phyloP scores from a whole-genome alignment of 92 coral and sea anemone genomes.

The Parazoanthus swiftii region DNA sequence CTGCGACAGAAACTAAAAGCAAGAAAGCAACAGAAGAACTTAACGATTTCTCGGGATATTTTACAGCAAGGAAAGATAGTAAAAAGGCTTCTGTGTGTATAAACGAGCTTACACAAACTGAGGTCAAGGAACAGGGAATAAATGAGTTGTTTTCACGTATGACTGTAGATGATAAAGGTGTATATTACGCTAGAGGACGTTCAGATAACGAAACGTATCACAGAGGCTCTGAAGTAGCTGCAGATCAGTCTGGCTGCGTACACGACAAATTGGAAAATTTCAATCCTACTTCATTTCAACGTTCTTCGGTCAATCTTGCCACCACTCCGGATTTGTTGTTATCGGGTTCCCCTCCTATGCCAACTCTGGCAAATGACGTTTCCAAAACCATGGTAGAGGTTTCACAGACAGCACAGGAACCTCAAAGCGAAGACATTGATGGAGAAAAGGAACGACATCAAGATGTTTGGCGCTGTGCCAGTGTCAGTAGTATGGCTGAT shows the following conservation, averaged over 20 bases:
- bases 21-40: neutral
- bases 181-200: neutral
- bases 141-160: neutral
- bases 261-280: neutral
- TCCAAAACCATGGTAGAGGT: neutral
- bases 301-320: neutral
- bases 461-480: constrained; percentile 16
- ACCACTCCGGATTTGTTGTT: neutral
- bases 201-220: neutral
- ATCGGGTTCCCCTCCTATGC: neutral
- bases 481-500: constrained; percentile 33
- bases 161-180: neutral
- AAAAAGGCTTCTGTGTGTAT: neutral
- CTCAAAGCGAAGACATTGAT: neutral
- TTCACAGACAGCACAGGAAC: neutral
- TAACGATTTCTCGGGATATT: neutral
- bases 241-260: neutral
- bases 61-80: neutral
- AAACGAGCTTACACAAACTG: neutral
- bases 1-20: neutral
- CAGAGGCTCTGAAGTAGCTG: neutral
- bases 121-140: neutral
- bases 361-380: neutral
- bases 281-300: neutral
- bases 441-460: neutral